phyloP scores from a whole-genome alignment of 1,140 invertebrate species.

The Drosophila ercepeae region DNA sequence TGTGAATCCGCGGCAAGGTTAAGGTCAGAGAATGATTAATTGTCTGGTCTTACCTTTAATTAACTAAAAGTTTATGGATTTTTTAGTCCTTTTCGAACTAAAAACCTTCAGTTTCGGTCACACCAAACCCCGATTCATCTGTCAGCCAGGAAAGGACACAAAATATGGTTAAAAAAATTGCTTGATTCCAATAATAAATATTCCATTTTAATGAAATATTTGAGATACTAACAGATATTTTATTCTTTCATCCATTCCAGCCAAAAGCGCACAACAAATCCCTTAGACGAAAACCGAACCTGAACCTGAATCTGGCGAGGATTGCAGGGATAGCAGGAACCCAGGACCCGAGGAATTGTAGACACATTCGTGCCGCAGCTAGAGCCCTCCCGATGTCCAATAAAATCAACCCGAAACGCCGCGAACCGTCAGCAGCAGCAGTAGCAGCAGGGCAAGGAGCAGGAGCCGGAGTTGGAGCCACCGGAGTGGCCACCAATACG shows the following conservation, averaged over 20 bases:
- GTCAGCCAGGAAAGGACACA: no score
- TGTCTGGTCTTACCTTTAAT: not conserved
- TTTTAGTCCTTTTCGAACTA: no score
- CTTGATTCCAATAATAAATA: not conserved
- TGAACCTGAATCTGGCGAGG: conserved; percentile 21
- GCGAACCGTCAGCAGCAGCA: conserved; percentile 79
- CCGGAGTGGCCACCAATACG: conserved; percentile 71
- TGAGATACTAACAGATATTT: no score
- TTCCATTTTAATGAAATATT: not conserved
- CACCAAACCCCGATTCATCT: no score
- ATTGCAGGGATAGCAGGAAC: conserved; percentile 23
- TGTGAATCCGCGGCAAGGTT: conserved; percentile 28
- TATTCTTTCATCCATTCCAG: conserved; percentile 19
- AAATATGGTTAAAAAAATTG: conserved; percentile 1
- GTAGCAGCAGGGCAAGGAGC: conserved; percentile 24
- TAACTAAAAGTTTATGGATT: not conserved
- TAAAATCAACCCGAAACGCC: conserved; percentile 83
- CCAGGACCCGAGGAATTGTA: conserved; percentile 21
- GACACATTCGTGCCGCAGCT: conserved; percentile 27
- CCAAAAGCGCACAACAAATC: conserved; percentile 11
- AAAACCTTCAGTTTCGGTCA: no score
- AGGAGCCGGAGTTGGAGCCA: conserved; percentile 21
- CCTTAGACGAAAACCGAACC: not conserved
- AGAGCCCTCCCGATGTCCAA: conserved; percentile 79
- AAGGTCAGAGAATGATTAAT: conserved; percentile 49